A percentile compares a stretch with the other conserved stretches of the same genome.
Evolutionary conservation across 2,888 invertebrate species (phyloP).

Genomic region (Eretmocerus hayati): DNA sequence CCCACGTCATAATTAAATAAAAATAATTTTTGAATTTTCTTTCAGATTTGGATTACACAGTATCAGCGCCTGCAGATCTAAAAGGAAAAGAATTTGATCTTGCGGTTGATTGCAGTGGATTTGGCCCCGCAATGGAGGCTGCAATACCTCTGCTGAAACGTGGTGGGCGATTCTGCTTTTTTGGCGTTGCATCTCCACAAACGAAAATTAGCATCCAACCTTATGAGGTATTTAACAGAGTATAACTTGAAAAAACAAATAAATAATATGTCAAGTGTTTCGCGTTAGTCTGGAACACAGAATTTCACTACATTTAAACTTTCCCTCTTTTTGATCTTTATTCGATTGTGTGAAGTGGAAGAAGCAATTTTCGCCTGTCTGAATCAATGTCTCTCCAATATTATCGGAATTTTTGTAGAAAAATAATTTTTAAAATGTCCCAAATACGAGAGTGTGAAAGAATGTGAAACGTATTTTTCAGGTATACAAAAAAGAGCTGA

Average conservation of each 20-base stretch:
- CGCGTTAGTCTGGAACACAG: too few relatives aligned
- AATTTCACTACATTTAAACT: too few relatives aligned
- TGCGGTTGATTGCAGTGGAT: conserved; percentile 68
- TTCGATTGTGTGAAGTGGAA: too few relatives aligned
- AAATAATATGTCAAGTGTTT: background rate
- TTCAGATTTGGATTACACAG: conserved; percentile 57
- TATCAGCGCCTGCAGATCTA: conserved; percentile 53
- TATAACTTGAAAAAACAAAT: background rate
- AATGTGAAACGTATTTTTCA: too few relatives aligned
- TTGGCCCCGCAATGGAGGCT: conserved; percentile 61
- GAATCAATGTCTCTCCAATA: background rate
- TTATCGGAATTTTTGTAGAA: too few relatives aligned
- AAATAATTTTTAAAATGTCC: background rate
- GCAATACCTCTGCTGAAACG: conserved; percentile 52
- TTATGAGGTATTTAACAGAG: too few relatives aligned
- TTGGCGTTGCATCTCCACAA: conserved; percentile 59
- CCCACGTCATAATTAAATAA: too few relatives aligned
- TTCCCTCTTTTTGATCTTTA: too few relatives aligned
- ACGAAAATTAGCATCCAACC: conserved; percentile 45
- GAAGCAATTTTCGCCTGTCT: background rate
- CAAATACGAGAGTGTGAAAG: too few relatives aligned
- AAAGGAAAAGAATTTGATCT: conserved; percentile 55
- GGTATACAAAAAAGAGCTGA: conserved; percentile 52
- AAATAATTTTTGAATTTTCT: conserved; percentile 27
- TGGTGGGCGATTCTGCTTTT: conserved; percentile 62